These are phyloP conservation scores for Boloria euphrosyne DNA, from an alignment of 2,888 invertebrate genomes.

Conservation along the genomic window DNA sequence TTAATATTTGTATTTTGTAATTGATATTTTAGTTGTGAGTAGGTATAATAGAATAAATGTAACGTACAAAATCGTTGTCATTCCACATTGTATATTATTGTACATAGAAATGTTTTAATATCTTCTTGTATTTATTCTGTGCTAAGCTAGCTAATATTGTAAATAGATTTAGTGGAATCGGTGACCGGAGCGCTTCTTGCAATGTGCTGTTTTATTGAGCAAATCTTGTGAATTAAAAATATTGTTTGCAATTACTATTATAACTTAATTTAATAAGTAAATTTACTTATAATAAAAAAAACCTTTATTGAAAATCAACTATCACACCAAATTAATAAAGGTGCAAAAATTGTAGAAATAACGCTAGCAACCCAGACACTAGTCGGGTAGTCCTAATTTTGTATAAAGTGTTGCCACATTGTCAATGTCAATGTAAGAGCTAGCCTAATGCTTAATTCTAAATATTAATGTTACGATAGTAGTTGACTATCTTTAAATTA, in stretches of 20 bases:
- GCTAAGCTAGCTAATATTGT: slow-evolving; percentile 61
- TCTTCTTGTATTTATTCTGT: slow-evolving; percentile 67
- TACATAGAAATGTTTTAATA: slow-evolving; percentile 67
- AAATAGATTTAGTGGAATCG: slow-evolving; percentile 59
- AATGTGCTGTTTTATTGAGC: slow-evolving; percentile 33
- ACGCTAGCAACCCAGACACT: slow-evolving; percentile 35
- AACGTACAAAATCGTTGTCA: slow-evolving; percentile 77
- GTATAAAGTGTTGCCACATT: slow-evolving; percentile 58
- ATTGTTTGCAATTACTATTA: slow-evolving; percentile 19
- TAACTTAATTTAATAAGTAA: slow-evolving; percentile 21
- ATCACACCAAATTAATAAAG: slow-evolving; percentile 1
- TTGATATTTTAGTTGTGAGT: slow-evolving; percentile 36
- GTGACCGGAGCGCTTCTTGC: slow-evolving; percentile 53
- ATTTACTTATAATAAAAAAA: not conserved
- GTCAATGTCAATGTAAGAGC: slow-evolving; percentile 65
- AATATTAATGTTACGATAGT: slow-evolving; percentile 80
- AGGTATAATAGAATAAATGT: slow-evolving; percentile 50
- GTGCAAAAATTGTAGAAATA: slow-evolving; percentile 26
- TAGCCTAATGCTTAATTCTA: slow-evolving; percentile 75
- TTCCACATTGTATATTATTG: slow-evolving; percentile 71
- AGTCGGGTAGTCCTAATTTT: slow-evolving; percentile 37
- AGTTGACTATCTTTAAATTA: slow-evolving; percentile 69
- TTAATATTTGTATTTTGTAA: slow-evolving; percentile 40
- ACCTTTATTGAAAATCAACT: slow-evolving; percentile 2
- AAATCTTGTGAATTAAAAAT: slow-evolving; percentile 21